phyloP scores from a whole-genome alignment of 30 jellyfish, hydroid and myxozoan species.

The Aurelia coerulea region DNA sequence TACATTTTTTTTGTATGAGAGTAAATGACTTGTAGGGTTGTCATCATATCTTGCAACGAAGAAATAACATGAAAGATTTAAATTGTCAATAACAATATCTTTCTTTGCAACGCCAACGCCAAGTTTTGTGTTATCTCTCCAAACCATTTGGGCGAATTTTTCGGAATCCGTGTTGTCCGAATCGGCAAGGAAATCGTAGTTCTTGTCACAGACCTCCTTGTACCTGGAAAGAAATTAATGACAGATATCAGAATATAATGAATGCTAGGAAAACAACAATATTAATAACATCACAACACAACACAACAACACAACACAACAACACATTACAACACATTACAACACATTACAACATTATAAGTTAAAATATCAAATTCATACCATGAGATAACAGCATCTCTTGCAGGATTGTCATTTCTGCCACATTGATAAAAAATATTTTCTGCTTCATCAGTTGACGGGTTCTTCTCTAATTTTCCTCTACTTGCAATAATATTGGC shows the following conservation, averaged over 20 bases:
- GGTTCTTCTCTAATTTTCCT: slow-evolving; percentile 66
- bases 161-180: slow-evolving; percentile 61
- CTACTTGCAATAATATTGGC: slow-evolving; percentile 71
- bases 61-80: slow-evolving; percentile 74
- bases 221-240: slow-evolving; percentile 65
- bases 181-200: slow-evolving; percentile 73
- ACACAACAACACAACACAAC: no score
- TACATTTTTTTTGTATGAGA: slow-evolving; percentile 53
- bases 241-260: background rate
- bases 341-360: no score
- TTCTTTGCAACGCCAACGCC: slow-evolving; percentile 87
- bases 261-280: no score
- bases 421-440: slow-evolving; percentile 63
- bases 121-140: slow-evolving; percentile 72
- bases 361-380: background rate
- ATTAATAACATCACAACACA: no score
- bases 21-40: slow-evolving; percentile 34
- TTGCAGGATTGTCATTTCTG: slow-evolving; percentile 42
- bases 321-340: no score
- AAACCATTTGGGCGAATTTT: slow-evolving; percentile 81
- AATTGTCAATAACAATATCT: slow-evolving; percentile 60
- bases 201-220: slow-evolving; percentile 81
- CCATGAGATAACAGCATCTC: slow-evolving; percentile 75
- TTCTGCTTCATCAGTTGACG: slow-evolving; percentile 68
- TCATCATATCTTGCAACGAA: slow-evolving; percentile 84